Percentiles rank a stretch among this genome's conserved stretches.
phyloP scores from a whole-genome alignment of 2,888 invertebrate species.

The Folsomia candida region DNA sequence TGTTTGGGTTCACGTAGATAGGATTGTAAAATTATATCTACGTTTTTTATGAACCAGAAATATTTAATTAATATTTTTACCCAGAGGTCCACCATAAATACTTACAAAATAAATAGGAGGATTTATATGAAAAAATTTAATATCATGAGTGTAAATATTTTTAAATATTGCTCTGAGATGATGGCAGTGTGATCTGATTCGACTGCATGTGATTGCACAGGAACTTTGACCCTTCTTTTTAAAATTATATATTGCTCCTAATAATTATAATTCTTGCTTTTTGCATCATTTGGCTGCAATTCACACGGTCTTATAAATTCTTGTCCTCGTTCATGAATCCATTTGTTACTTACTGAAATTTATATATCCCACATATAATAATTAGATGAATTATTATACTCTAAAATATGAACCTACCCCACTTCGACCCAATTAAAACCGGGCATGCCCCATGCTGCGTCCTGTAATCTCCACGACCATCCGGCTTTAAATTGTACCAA shows the following conservation, averaged over 20 bases:
- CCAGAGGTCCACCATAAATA: too few species aligned
- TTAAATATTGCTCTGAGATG: background rate
- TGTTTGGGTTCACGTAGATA: too few species aligned
- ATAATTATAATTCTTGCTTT: background rate
- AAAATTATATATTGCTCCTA: background rate
- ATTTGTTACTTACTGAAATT: slow-evolving; percentile 88
- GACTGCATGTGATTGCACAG: too few species aligned
- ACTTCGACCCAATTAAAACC: slow-evolving; percentile 91
- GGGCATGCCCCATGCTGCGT: slow-evolving; percentile 97
- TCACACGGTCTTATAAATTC: slow-evolving; percentile 66
- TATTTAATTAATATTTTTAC: too few species aligned
- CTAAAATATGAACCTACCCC: slow-evolving; percentile 66
- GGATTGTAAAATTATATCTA: too few species aligned
- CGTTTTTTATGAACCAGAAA: too few species aligned
- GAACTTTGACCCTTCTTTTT: background rate
- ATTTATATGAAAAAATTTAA: too few species aligned
- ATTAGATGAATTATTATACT: background rate
- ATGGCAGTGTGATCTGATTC: background rate
- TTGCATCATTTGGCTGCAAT: slow-evolving; percentile 28
- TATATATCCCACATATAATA: too few species aligned
- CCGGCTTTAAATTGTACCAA: slow-evolving; percentile 89
- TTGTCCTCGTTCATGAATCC: slow-evolving; percentile 88
- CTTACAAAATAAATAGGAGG: too few species aligned
- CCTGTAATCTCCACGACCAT: slow-evolving; percentile 85
- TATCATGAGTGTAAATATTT: background rate